Evolutionary conservation across 53 echinoderm and acorn worm genomes (phyloP).

Genomic region (Luidia sarsii): DNA sequence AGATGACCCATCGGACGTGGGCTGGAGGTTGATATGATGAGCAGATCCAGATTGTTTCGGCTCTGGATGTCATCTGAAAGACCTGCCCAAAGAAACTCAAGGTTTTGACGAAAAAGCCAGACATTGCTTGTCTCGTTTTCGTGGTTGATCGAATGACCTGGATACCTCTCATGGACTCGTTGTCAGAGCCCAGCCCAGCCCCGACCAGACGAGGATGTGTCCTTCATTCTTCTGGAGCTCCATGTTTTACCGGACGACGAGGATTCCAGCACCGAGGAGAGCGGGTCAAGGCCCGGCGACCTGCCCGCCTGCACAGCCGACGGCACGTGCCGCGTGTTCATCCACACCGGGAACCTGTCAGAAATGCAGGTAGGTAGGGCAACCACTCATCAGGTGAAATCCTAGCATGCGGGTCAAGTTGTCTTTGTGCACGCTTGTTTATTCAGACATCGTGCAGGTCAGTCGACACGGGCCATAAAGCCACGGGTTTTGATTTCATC

Average conservation of each 20-base stretch:
- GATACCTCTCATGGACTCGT: not conserved
- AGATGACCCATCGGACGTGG: no score
- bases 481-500: no score
- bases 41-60: no score
- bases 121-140: not conserved
- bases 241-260: constrained; percentile 9
- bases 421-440: no score
- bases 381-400: no score
- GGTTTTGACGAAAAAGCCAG: no score
- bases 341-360: constrained; percentile 20
- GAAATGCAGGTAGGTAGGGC: constrained; percentile 27
- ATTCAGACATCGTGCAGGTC: no score
- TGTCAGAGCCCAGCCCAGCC: constrained; percentile 33
- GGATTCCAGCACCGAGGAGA: not conserved
- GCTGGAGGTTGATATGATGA: no score
- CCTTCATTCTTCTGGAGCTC: constrained; percentile 18
- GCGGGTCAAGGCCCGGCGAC: not conserved
- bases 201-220: constrained; percentile 12
- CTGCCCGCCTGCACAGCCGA: not conserved
- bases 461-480: no score
- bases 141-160: not conserved
- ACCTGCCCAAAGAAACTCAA: no score
- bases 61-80: no score
- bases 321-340: constrained; percentile 12
- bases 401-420: no score